Evolutionary conservation across 2,797 vertebrate species (phyloP).

Genomic region (Spizella passerina): DNA sequence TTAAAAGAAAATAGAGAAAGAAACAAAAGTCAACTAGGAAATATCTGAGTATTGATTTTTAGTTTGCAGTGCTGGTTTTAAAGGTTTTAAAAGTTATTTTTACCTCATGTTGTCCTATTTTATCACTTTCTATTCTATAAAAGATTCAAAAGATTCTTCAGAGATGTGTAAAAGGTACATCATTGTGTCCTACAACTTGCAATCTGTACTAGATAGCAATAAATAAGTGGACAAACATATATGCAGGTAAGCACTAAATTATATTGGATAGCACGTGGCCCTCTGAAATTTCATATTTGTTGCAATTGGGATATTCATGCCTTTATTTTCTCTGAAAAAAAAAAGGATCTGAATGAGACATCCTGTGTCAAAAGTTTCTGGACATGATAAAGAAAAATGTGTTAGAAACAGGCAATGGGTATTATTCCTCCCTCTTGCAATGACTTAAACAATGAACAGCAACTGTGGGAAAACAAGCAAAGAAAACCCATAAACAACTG

Average conservation of each 20-base stretch:
- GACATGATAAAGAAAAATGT: background rate
- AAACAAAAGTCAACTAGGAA: constrained; percentile 23
- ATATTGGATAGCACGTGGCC: background rate
- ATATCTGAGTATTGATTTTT: background rate
- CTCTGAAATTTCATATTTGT: background rate
- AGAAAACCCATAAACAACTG: accelerated
- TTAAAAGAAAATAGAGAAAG: constrained; percentile 46
- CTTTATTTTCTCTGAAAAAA: background rate
- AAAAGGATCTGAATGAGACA: background rate
- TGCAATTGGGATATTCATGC: background rate
- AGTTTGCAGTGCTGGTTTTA: background rate
- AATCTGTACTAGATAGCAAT: background rate
- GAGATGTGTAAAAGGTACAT: background rate
- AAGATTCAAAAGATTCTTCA: background rate
- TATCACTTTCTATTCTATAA: background rate
- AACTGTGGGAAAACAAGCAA: background rate
- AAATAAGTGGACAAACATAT: background rate
- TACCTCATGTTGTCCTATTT: background rate
- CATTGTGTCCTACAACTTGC: background rate
- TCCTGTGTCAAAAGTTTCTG: background rate
- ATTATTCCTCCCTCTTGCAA: background rate
- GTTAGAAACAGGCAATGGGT: background rate
- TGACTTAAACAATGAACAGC: background rate
- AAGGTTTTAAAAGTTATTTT: background rate
- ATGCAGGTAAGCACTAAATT: background rate